Percentiles rank a stretch among this genome's conserved stretches.
These are phyloP conservation scores for Cynodonichthys magdalenae DNA, from an alignment of 2,797 vertebrate species.

Conservation along the genomic window DNA sequence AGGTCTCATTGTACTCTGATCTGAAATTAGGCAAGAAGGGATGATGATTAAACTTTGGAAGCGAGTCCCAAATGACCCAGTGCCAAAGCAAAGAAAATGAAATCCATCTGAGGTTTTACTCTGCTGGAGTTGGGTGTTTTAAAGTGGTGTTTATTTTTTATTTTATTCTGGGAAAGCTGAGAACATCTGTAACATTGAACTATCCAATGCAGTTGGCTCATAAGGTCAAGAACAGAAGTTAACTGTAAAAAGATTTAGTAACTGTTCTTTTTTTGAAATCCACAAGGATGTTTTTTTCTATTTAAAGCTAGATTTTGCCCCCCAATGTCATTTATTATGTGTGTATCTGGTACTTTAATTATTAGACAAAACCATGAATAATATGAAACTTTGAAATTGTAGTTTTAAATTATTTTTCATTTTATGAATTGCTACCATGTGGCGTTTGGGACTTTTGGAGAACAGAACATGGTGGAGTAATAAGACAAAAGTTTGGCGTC, in stretches of 20 bases:
- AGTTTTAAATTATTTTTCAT: too few relatives aligned
- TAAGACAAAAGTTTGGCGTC: slow-evolving; percentile 28
- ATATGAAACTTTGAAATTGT: too few relatives aligned
- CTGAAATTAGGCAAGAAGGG: slow-evolving; percentile 56
- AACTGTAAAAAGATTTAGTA: background rate
- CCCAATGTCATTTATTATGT: too few relatives aligned
- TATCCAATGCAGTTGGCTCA: background rate
- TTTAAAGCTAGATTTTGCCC: too few relatives aligned
- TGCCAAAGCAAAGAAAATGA: too few relatives aligned
- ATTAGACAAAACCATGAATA: too few relatives aligned
- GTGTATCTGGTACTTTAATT: too few relatives aligned
- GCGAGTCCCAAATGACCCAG: background rate
- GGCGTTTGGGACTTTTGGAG: too few relatives aligned
- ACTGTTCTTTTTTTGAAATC: too few relatives aligned
- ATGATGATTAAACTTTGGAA: slow-evolving; percentile 36
- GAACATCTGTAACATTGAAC: background rate
- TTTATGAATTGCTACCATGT: too few relatives aligned
- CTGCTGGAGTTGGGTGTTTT: background rate
- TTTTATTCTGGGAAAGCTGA: too few relatives aligned
- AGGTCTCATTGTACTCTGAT: slow-evolving; percentile 49
- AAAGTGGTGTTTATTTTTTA: background rate
- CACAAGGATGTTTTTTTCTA: too few relatives aligned
- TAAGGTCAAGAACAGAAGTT: background rate
- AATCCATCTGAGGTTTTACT: background rate
- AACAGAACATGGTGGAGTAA: background rate